Conservation (phyloP, 1,140 invertebrate genomes). For the Triops cancriformis region DNA sequence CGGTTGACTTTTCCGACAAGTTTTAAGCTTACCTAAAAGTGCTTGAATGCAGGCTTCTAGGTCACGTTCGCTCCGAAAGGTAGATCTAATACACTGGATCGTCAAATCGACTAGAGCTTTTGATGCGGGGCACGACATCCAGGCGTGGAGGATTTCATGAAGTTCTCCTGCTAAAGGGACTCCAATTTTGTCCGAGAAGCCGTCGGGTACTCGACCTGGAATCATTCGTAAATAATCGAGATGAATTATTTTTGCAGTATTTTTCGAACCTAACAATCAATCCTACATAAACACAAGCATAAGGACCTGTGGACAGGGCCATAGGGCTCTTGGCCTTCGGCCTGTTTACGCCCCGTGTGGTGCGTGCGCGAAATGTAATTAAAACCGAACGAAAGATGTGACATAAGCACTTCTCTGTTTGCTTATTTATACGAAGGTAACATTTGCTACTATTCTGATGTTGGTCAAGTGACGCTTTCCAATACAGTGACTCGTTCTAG, state of each 20-base stretch:
- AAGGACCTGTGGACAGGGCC: no score
- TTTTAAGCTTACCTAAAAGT: conserved; percentile 41
- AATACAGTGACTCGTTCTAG: no score
- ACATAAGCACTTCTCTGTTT: no score
- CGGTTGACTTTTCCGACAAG: conserved; percentile 24
- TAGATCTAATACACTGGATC: conserved; percentile 66
- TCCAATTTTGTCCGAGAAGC: conserved; percentile 39
- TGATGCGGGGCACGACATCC: conserved; percentile 70
- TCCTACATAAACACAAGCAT: no score
- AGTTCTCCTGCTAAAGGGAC: conserved; percentile 48
- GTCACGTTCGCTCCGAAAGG: conserved; percentile 56
- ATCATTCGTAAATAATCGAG: conserved; percentile 14
- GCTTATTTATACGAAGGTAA: no score
- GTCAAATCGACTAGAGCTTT: conserved; percentile 66
- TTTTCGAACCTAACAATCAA: conserved; percentile 5
- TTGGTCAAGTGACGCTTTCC: no score
- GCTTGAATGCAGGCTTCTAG: conserved; percentile 69
- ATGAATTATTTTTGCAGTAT: not conserved
- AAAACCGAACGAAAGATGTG: no score
- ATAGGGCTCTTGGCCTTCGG: no score
- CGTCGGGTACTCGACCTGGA: not conserved
- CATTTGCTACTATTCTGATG: no score
- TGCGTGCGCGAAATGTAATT: no score
- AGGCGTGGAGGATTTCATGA: conserved; percentile 63
- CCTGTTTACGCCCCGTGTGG: no score